phyloP scores from a whole-genome alignment of 2,113 vertebrate species.

The Sapajus apella region DNA sequence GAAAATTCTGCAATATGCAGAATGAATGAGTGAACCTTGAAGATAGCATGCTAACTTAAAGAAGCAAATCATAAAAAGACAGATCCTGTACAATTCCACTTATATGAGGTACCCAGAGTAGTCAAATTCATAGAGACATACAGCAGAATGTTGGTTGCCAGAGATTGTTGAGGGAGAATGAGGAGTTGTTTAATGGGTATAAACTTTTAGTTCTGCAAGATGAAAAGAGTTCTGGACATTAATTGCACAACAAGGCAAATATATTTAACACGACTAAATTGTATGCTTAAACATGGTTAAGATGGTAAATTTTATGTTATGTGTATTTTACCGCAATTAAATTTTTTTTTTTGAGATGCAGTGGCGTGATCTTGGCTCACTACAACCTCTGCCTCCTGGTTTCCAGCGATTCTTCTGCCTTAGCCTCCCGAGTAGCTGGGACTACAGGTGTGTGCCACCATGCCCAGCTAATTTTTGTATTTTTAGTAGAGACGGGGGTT shows the following conservation, averaged over 20 bases:
- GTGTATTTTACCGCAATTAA: background rate
- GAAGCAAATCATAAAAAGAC: background rate
- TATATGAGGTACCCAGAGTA: background rate
- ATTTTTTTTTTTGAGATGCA: too few species aligned
- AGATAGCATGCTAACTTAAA: background rate
- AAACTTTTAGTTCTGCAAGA: background rate
- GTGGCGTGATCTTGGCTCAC: too few species aligned
- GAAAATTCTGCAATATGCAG: background rate
- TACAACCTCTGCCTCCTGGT: too few species aligned
- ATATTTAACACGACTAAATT: background rate
- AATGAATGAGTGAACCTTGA: background rate
- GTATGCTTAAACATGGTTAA: background rate
- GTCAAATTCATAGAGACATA: background rate
- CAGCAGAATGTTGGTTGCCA: background rate
- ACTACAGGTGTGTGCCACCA: too few species aligned
- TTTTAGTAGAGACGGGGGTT: too few species aligned
- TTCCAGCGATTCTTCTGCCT: too few species aligned
- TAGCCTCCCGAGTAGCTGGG: too few species aligned
- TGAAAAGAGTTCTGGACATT: background rate
- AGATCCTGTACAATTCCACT: background rate
- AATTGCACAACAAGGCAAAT: background rate
- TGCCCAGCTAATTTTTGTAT: too few species aligned
- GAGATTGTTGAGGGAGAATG: background rate
- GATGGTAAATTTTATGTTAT: background rate
- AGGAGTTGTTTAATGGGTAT: background rate